A percentile compares a stretch with the other conserved stretches of the same genome.
Conservation (phyloP, 1,140 invertebrate genomes). For the Leptestheria dahalacensis region DNA sequence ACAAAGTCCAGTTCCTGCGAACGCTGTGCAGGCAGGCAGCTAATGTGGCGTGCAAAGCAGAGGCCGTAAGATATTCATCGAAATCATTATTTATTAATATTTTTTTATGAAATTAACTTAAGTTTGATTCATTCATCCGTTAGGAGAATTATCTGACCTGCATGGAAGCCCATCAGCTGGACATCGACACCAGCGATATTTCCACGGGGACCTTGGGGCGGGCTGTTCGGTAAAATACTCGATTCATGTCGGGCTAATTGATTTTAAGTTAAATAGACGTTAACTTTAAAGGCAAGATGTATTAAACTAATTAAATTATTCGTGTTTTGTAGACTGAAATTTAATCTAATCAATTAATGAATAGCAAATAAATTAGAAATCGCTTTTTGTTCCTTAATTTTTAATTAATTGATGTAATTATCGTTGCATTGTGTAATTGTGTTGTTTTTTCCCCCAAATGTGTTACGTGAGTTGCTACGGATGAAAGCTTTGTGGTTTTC, state of each 20-base stretch:
- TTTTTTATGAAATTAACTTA: conserved; percentile 4
- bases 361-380: no score
- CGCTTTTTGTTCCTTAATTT: no score
- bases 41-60: conserved; percentile 32
- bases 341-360: no score
- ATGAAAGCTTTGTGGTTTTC: no score
- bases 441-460: no score
- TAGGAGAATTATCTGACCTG: conserved; percentile 59
- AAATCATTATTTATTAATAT: not conserved
- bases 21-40: conserved; percentile 66
- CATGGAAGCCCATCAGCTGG: conserved; percentile 59
- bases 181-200: conserved; percentile 69
- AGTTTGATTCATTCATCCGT: conserved; percentile 20
- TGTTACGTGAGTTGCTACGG: no score
- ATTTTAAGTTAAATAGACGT: not conserved
- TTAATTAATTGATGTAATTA: no score
- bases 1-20: conserved; percentile 63
- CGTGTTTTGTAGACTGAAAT: no score
- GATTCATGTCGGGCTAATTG: not conserved
- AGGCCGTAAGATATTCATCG: conserved; percentile 27
- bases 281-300: not conserved
- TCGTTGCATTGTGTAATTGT: no score
- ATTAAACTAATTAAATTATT: not conserved
- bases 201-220: conserved; percentile 67
- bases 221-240: conserved; percentile 47